Base-by-base conservation (phyloP, 2,888 invertebrate genomes). In the Harmothoe impar region DNA sequence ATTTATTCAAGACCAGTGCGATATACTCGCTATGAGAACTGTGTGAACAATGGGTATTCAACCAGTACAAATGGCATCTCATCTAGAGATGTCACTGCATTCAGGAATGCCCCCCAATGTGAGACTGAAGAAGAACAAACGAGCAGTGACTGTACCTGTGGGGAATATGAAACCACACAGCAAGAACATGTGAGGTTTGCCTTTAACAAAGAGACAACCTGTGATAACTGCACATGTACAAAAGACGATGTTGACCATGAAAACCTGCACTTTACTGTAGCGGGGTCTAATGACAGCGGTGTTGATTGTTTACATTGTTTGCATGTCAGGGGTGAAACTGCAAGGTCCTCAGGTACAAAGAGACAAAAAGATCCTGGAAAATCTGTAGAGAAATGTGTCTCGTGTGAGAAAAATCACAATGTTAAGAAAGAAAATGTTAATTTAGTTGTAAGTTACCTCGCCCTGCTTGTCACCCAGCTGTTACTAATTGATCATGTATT, bases 371-470 rank as follows among this genome's bases (percentile, higher is more conserved):
- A 52, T 54, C 54, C 86, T 1, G 25, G 52, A 23, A 84, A 43
- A n/a, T 78, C n/a, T 78, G 31, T 15, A 3, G 31, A 77, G 43
- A 33, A 43, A 23, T 81, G 81, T 43, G 43, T n/a, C 33, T 81
- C 81, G 7, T 81, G 81, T 81, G 35, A 35, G 20, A n/a, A 81
- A 81, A 81, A 81, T 81, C 81, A 23, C 17, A 43, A 20, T 35
- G 35, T 33, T 23, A 81, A 10, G 35, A 81, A 43, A 7, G 35
- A 35, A n/a, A 23, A 54, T 23, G 5, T 86, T 35, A 23, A 33
- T n/a, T 86, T 31, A 25, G 10, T 17, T 29, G 17, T 25, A 54
- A 20, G 33, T 54, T 52, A 54, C 52, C 7, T 54, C 1, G 29
- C 15, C 7, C n/a, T 31, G 86, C 31, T 86, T 25, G 0, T 52